Base-by-base conservation (phyloP, 2,113 vertebrate genomes). In the Neolamprologus sp. region DNA sequence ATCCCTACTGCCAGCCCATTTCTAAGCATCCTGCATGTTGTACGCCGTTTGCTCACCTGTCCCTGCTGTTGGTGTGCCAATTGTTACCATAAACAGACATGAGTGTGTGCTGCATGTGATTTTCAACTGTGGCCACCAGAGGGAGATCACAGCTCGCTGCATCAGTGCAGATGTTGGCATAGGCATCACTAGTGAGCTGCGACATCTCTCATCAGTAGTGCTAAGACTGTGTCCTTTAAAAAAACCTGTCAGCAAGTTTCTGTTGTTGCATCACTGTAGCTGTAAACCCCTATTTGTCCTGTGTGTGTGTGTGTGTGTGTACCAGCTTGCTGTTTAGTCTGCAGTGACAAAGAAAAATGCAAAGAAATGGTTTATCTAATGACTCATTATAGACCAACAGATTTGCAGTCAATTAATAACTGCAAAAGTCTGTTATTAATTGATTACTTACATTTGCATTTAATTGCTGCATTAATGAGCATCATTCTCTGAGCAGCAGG, bases 121-220 rank as follows among this genome's bases (percentile, higher is more conserved):
- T 2, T 4, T 16, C 5, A 9, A 17, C 12, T 11, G 8, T 80
- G 16, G 35, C 93, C 94, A 94, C 87, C 90, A 95, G 95, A 87
- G 91, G 94, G 95, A 21, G 81, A 53, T 79, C 53, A 91, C 49
- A 81, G 51, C 80, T 53, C 2, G 3, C 40, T 26, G 58, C 49
- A 83, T 78, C 16, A 19, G 8, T 23, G 40, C 6, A 49, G 68
- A 28, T 53, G 45, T 79, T 9, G 3, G 40, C 49, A 57, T 51
- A 6, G 65, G 37, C 7, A 11, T 83, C 35, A 23, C 28, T 49
- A 54, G 40, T 51, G n/a, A 80, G 35, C 71, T 79, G 84, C 9
- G 51, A 14, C 14, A 23, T 75, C 19, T 82, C 65, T 80, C 83
- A 23, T 17, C 19, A 55, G 33, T 40, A 8, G 37, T 57, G 71